Evolutionary conservation across 2,888 invertebrate species (phyloP).

Genomic region (Phlogophora meticulosa): DNA sequence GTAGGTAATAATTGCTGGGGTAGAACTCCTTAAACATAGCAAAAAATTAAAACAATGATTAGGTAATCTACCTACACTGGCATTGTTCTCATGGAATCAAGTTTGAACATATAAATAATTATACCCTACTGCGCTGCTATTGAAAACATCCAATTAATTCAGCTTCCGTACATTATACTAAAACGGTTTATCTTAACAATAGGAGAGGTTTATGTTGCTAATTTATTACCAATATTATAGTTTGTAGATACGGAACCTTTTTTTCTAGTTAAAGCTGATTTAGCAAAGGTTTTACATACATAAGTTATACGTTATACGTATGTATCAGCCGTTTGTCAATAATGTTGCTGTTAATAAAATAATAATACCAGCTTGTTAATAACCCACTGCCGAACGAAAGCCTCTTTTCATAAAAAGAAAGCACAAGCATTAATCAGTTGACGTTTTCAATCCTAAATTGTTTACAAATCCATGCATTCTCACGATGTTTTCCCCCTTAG

Average conservation of each 20-base stretch:
- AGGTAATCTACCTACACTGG: constrained; percentile 17
- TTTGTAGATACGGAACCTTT: constrained; percentile 25
- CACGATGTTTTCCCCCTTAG: too few species aligned
- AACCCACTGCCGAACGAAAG: too few species aligned
- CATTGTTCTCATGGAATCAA: constrained; percentile 46
- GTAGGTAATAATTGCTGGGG: background rate
- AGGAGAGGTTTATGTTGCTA: constrained; percentile 33
- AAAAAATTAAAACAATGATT: constrained; percentile 29
- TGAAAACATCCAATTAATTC: constrained; percentile 45
- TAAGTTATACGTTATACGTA: too few species aligned
- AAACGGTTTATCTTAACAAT: constrained; percentile 47
- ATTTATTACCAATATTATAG: constrained; percentile 42
- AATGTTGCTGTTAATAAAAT: too few species aligned
- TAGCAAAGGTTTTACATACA: constrained; percentile 22
- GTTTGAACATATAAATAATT: constrained; percentile 35
- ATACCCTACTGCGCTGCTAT: constrained; percentile 20
- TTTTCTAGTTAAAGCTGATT: constrained; percentile 28
- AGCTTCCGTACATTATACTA: constrained; percentile 47
- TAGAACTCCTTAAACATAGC: background rate
- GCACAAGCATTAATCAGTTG: too few species aligned
- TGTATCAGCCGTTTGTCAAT: too few species aligned
- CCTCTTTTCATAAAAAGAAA: too few species aligned
- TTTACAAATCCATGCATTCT: too few species aligned
- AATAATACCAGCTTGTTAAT: too few species aligned
- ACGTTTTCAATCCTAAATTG: too few species aligned